Evolutionary conservation across 2,797 vertebrate genomes (phyloP).

Genomic region (Sandelia bainsii): DNA sequence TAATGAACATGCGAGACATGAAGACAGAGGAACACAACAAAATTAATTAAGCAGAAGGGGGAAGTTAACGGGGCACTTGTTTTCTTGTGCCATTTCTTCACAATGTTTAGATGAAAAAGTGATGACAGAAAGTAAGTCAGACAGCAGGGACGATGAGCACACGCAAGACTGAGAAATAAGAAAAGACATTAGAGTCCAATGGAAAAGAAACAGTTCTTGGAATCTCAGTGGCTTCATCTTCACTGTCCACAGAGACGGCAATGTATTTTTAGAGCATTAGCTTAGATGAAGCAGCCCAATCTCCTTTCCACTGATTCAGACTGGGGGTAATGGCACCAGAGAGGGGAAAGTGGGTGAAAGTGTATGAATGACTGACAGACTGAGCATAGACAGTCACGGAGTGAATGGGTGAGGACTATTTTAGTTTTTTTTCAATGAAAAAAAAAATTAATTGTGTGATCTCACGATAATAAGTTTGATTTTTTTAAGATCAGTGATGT

Average conservation of each 20-base stretch:
- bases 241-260: constrained; percentile 52
- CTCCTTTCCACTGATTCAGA: constrained; percentile 50
- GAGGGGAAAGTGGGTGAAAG: constrained; percentile 25
- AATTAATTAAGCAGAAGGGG: constrained; percentile 66
- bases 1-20: constrained; percentile 48
- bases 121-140: constrained; percentile 42
- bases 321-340: constrained; percentile 26
- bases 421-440: neutral
- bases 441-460: constrained; percentile 23
- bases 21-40: constrained; percentile 38
- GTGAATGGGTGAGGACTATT: neutral
- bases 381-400: constrained; percentile 10
- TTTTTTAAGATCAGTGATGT: constrained; percentile 30
- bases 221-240: constrained; percentile 62
- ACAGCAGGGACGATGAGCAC: constrained; percentile 35
- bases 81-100: constrained; percentile 42
- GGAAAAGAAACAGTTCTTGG: constrained; percentile 54
- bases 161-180: constrained; percentile 28
- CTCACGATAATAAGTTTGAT: constrained; percentile 15
- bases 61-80: constrained; percentile 49
- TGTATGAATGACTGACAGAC: neutral
- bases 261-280: constrained; percentile 68
- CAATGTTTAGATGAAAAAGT: constrained; percentile 47
- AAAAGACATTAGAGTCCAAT: constrained; percentile 44
- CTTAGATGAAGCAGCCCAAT: constrained; percentile 55